A percentile compares a stretch with the other conserved stretches of the same genome.
Conservation (phyloP, 1,140 invertebrate species). For the Episyrphus balteatus region DNA sequence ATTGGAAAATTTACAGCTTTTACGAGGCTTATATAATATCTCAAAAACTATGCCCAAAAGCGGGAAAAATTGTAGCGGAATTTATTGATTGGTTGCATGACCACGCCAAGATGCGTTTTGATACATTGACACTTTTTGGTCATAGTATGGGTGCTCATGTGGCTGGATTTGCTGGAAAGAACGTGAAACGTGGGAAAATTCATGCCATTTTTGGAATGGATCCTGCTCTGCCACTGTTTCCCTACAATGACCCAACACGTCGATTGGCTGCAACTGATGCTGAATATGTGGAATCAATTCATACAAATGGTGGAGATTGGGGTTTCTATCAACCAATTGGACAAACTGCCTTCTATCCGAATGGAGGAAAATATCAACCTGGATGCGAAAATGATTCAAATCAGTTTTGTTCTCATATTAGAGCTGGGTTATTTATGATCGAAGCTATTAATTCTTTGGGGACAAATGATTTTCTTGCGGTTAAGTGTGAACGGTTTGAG, state of each 20-base stretch:
- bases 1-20: too few relatives aligned
- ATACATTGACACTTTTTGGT: slow-evolving; percentile 18
- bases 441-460: slow-evolving; percentile 20
- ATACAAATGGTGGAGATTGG: slow-evolving; percentile 38
- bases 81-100: slow-evolving; percentile 20
- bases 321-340: slow-evolving; percentile 33
- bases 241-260: not conserved
- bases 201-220: slow-evolving; percentile 25
- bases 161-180: slow-evolving; percentile 34
- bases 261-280: slow-evolving; percentile 32
- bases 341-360: slow-evolving; percentile 43
- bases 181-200: slow-evolving; percentile 6
- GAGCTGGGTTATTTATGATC: slow-evolving; percentile 42
- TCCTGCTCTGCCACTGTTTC: slow-evolving; percentile 26
- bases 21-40: too few relatives aligned
- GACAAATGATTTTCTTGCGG: too few relatives aligned
- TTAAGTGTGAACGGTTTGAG: too few relatives aligned
- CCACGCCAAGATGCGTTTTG: slow-evolving; percentile 11
- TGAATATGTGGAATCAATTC: slow-evolving; percentile 30
- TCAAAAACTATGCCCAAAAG: slow-evolving; percentile 26
- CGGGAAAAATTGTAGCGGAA: slow-evolving; percentile 10
- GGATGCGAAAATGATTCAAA: slow-evolving; percentile 34
- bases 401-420: slow-evolving; percentile 27
- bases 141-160: slow-evolving; percentile 29
- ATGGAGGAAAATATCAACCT: slow-evolving; percentile 40